These are phyloP conservation scores for Vespertilio murinus DNA, from an alignment of 2,797 vertebrate genomes.

Conservation along the genomic window DNA sequence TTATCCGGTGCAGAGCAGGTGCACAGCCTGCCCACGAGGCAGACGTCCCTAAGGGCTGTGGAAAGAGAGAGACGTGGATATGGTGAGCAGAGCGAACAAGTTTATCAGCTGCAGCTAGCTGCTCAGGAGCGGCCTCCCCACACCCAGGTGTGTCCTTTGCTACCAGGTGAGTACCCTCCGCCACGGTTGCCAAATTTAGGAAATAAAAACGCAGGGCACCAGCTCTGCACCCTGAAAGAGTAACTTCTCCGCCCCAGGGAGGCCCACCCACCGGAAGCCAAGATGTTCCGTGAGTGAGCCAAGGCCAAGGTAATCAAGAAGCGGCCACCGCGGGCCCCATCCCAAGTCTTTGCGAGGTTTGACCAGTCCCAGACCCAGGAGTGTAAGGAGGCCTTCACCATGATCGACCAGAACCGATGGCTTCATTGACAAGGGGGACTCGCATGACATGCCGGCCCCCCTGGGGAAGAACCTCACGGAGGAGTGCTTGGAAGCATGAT, in stretches of 20 bases:
- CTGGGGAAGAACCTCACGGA: conserved; percentile 97
- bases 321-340: conserved; percentile 97
- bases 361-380: conserved; percentile 99
- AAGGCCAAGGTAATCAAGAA: conserved; percentile 99
- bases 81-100: background rate
- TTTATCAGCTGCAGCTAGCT: too few species aligned
- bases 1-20: background rate
- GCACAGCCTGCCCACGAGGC: background rate
- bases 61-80: background rate
- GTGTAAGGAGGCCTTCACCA: conserved; percentile 99
- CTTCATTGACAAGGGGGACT: conserved; percentile 99
- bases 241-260: conserved; percentile 24
- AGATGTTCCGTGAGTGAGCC: conserved; percentile 98
- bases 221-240: too few species aligned
- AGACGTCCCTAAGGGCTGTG: background rate
- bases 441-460: conserved; percentile 98
- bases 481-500: conserved; percentile 98
- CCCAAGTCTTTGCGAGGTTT: conserved; percentile 99
- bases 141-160: background rate
- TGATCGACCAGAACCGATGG: conserved; percentile 99
- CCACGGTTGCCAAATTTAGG: background rate
- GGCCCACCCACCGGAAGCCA: conserved; percentile 74
- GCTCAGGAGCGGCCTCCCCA: too few species aligned
- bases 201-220: background rate
- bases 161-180: background rate